Percentiles rank a stretch among this genome's conserved stretches.
Evolutionary conservation across 1,140 invertebrate genomes (phyloP).

Genomic region (Papilio glaucus): DNA sequence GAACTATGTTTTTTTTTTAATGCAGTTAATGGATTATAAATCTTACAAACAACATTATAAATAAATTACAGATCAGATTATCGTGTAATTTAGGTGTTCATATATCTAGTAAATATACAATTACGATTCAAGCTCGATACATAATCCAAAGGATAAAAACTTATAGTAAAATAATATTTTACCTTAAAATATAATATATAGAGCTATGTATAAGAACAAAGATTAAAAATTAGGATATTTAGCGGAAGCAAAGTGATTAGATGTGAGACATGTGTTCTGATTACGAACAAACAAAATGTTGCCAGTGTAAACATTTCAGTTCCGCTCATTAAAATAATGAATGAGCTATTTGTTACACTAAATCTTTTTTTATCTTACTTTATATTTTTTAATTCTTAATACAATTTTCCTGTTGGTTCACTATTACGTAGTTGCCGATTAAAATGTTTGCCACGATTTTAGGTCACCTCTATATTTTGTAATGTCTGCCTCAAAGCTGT

Average conservation of each 20-base stretch:
- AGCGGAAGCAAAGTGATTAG: conserved; percentile 4
- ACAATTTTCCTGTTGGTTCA: conserved; percentile 6
- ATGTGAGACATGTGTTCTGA: conserved; percentile 57
- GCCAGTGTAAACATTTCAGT: conserved; percentile 2
- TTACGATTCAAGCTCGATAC: too few species aligned
- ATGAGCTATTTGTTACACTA: conserved; percentile 17
- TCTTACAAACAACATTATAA: too few species aligned
- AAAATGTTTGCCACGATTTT: conserved; percentile 34
- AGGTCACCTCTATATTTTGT: conserved; percentile 40
- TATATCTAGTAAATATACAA: too few species aligned
- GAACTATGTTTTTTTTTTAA: too few species aligned
- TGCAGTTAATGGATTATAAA: too few species aligned
- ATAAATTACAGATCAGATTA: too few species aligned
- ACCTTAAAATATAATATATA: conserved; percentile 49
- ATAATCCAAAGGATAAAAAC: too few species aligned
- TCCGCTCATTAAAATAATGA: conserved; percentile 23
- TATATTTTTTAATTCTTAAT: conserved; percentile 19
- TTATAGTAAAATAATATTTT: not conserved
- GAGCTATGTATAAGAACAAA: not conserved
- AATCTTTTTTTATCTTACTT: conserved; percentile 6
- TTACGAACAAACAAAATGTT: conserved; percentile 33
- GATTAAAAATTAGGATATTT: not conserved
- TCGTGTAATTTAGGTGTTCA: too few species aligned
- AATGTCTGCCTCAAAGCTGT: conserved; percentile 47
- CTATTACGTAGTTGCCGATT: conserved; percentile 5